Conservation (phyloP, 2,113 vertebrate species). For the Brachyistius frenatus region DNA sequence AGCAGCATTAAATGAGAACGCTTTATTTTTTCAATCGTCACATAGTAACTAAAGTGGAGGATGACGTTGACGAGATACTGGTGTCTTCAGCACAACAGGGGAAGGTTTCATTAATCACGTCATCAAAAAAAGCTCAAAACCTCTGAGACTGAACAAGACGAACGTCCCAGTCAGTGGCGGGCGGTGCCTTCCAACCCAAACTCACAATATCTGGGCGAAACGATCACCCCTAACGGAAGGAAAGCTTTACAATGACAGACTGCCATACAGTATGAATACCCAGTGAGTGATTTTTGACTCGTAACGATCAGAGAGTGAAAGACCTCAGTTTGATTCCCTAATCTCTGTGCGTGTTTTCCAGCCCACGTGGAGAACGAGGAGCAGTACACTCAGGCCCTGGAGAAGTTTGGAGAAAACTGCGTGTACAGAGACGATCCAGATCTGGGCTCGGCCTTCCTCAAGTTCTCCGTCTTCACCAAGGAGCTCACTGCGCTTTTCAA, state of each 20-base stretch:
- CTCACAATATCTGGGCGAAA: neutral
- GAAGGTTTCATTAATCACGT: no score
- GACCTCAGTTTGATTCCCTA: slow-evolving; percentile 14
- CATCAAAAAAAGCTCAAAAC: no score
- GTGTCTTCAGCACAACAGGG: no score
- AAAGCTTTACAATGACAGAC: slow-evolving; percentile 27
- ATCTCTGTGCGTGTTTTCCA: slow-evolving; percentile 69
- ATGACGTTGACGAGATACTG: no score
- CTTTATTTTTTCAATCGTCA: neutral
- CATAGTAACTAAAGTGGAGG: no score
- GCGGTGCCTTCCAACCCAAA: no score
- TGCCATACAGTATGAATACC: slow-evolving; percentile 63
- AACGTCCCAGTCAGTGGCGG: no score
- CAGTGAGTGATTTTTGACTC: slow-evolving; percentile 52
- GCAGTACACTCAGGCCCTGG: slow-evolving; percentile 98
- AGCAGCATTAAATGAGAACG: neutral
- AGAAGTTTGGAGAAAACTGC: slow-evolving; percentile 98
- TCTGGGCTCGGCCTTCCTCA: slow-evolving; percentile 96
- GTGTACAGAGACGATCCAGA: slow-evolving; percentile 98
- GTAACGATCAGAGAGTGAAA: slow-evolving; percentile 20
- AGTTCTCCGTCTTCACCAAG: slow-evolving; percentile 99
- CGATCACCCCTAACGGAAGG: neutral
- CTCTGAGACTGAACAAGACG: no score
- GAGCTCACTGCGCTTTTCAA: slow-evolving; percentile 99
- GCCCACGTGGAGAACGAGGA: slow-evolving; percentile 99